Conservation (phyloP, 1,140 invertebrate genomes). For the roundworm (Caenorhabditis elegans) region WBcel235 BX284605.5:3657501-3658000, state of each 20-base stretch:
- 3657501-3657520: background rate
- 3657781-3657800: constrained; percentile 53
- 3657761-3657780: constrained; percentile 62
- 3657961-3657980: constrained; percentile 41
- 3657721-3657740: constrained; percentile 63
- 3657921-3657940: no score
- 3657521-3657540: background rate
- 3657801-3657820: constrained; percentile 43
- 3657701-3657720: constrained; percentile 61
- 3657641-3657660: constrained; percentile 40
- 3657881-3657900: no score
- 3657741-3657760: constrained; percentile 56
- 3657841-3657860: background rate
- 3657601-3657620: background rate
- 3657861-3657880: no score
- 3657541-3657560: background rate
- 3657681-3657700: constrained; percentile 60
- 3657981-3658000: constrained; percentile 57
- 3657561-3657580: constrained; percentile 1
- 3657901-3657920: no score
- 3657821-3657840: background rate
- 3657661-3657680: constrained; percentile 64
- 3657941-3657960: background rate
- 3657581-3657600: background rate
- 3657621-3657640: constrained; percentile 10